Base-by-base conservation (phyloP, 1,140 invertebrate genomes). In the Scaptomyza montana region DNA sequence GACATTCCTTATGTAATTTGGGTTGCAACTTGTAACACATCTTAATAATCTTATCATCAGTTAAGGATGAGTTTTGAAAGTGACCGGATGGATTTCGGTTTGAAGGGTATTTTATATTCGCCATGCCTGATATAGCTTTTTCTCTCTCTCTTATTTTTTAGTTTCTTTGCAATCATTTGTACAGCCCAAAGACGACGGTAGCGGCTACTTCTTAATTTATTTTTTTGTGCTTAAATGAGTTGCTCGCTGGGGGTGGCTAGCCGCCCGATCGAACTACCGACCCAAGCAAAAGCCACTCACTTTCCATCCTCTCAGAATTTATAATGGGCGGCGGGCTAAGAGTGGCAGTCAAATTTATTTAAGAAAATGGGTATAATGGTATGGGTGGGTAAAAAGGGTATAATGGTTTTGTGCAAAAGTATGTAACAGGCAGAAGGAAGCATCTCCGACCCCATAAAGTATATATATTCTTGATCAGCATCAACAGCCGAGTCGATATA, bases 201-300 rank as follows among this genome's bases (percentile, higher is more conserved):
- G 53, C 49, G 70, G 63, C 82, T 70, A 82, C 84, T 87, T 89
- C 84, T 89, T 87, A 87, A 87, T 87, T 89, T 87, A 78, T 87
- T 82, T 89, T 33, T 87, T 87, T 89, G 75, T 78, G 62, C 79
- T 87, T 81, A 82, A 87, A 87, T 87, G 82, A 86, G 85, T 89
- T 74, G 74, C 63, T 50, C 12, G 30, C 6, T 28, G 60, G 71
- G 67, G 65, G 50, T 54, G 46, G 59, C 33, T 50, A 8, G 33
- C 36, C 25, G 7, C 10, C 12, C 49, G n/a, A 28, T 13, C 30
- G 19, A 19, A 45, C 10, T 12, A 19, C 12, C 47, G 30, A 49
- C 30, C 64, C 36, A 7, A 30, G 63, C n/a, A n/a, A 43, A 5
- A 33, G 30, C 16, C 33, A 30, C 59, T 10, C 54, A 8, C 43